Evolutionary conservation across 2,888 invertebrate genomes (phyloP).

Genomic region (Digitonthophagus gazella): DNA sequence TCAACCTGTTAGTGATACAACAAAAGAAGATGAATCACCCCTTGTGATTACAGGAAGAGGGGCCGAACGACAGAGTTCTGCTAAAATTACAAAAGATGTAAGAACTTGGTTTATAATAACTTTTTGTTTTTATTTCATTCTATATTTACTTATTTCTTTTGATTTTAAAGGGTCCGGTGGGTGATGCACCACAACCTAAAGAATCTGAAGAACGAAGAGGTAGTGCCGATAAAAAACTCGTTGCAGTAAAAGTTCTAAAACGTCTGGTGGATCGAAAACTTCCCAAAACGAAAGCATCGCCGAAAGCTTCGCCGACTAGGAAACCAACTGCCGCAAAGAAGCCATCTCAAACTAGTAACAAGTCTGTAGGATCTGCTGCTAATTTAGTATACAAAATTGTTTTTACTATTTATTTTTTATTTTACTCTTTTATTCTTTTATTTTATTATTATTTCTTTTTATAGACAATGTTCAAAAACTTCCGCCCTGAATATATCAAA

Average conservation of each 20-base stretch:
- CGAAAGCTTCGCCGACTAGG: neutral
- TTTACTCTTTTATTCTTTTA: too few species aligned
- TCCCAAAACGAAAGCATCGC: too few species aligned
- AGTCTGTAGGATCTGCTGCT: neutral
- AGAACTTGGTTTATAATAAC: too few species aligned
- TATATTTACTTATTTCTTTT: neutral
- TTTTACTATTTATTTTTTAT: too few species aligned
- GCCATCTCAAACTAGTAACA: slow-evolving; percentile 14
- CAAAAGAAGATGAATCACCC: neutral
- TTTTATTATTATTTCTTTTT: too few species aligned
- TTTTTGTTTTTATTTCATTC: too few species aligned
- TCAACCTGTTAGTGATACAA: slow-evolving; percentile 18
- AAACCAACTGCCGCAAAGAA: neutral
- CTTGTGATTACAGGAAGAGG: neutral
- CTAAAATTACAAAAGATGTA: too few species aligned
- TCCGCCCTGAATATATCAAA: neutral
- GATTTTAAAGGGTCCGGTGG: neutral
- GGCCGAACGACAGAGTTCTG: neutral
- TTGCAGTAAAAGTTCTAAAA: neutral
- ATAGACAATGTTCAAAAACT: too few species aligned
- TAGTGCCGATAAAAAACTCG: neutral
- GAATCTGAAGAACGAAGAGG: neutral
- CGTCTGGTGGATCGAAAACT: slow-evolving; percentile 2
- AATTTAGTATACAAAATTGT: neutral
- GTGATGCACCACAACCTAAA: neutral